Evolutionary conservation across 2,888 invertebrate genomes (phyloP).

Genomic region (Epinotia brunnichana): DNA sequence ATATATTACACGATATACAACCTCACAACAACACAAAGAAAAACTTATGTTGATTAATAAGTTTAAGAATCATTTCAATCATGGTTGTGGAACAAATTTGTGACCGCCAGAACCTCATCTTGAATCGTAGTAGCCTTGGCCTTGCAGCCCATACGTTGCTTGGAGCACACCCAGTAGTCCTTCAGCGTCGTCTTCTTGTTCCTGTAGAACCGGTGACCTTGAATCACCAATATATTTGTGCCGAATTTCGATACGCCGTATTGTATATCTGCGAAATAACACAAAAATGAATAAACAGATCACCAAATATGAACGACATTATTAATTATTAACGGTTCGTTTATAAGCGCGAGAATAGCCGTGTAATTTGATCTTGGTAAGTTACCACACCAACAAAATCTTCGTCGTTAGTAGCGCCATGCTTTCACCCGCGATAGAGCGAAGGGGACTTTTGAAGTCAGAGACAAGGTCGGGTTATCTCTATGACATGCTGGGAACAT

Average conservation of each 20-base stretch:
- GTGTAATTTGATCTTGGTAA: background rate
- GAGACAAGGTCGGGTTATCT: too few species aligned
- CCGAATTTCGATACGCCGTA: conserved; percentile 22
- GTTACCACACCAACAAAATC: background rate
- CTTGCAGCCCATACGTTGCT: conserved; percentile 15
- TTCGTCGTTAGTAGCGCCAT: background rate
- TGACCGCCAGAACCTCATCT: conserved; percentile 12
- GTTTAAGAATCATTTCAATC: background rate
- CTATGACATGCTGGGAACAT: background rate
- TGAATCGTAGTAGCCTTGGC: conserved; percentile 14
- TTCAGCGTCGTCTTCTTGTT: conserved; percentile 45
- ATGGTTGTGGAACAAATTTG: conserved; percentile 18
- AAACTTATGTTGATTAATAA: background rate
- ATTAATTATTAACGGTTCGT: background rate
- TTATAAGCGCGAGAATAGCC: background rate
- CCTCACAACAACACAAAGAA: background rate
- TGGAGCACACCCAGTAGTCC: conserved; percentile 57
- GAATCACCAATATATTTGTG: conserved; percentile 17
- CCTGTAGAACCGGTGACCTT: conserved; percentile 50
- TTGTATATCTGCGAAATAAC: background rate
- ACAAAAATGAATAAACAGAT: background rate
- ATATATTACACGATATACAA: background rate
- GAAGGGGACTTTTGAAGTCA: background rate
- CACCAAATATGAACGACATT: background rate
- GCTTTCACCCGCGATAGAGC: background rate